Percentiles rank a stretch among this genome's conserved stretches.
Evolutionary conservation across 2,888 invertebrate genomes (phyloP).

Genomic region (Crioceris asparagi): DNA sequence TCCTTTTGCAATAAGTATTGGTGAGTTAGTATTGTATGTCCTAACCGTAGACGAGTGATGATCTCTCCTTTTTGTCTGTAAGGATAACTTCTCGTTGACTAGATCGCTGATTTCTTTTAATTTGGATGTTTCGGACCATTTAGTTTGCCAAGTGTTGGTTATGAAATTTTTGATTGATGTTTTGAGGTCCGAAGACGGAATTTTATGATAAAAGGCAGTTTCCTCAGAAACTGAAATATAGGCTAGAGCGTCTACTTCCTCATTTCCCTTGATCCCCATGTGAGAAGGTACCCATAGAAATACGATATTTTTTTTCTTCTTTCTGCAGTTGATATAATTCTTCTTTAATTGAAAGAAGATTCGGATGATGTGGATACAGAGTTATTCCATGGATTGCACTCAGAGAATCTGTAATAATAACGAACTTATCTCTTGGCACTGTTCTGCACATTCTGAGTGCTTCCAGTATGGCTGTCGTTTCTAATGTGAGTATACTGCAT

Average conservation of each 20-base stretch:
- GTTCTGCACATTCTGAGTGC: neutral
- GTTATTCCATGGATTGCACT: slow-evolving; percentile 1
- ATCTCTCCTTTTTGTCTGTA: neutral
- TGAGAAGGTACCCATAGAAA: slow-evolving; percentile 4
- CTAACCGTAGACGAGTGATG: neutral
- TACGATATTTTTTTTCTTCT: neutral
- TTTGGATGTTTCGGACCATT: neutral
- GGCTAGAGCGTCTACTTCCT: neutral
- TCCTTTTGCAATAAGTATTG: neutral
- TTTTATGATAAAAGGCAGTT: neutral
- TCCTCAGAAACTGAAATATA: neutral
- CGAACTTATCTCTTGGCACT: neutral
- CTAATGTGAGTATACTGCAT: neutral
- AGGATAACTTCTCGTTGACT: neutral
- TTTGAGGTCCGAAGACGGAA: neutral
- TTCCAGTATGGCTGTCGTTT: slow-evolving; percentile 1
- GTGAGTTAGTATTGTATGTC: neutral
- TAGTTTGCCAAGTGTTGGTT: neutral
- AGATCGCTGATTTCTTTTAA: neutral
- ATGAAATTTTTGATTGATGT: neutral
- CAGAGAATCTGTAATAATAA: slow-evolving; percentile 1
- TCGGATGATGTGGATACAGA: neutral
- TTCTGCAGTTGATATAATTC: neutral
- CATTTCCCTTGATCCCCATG: neutral
- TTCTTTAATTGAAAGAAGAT: neutral